Percentiles rank a stretch among this genome's conserved stretches.
These are phyloP conservation scores for Andrena marginata DNA, from an alignment of 2,888 invertebrate genomes.

Conservation along the genomic window DNA sequence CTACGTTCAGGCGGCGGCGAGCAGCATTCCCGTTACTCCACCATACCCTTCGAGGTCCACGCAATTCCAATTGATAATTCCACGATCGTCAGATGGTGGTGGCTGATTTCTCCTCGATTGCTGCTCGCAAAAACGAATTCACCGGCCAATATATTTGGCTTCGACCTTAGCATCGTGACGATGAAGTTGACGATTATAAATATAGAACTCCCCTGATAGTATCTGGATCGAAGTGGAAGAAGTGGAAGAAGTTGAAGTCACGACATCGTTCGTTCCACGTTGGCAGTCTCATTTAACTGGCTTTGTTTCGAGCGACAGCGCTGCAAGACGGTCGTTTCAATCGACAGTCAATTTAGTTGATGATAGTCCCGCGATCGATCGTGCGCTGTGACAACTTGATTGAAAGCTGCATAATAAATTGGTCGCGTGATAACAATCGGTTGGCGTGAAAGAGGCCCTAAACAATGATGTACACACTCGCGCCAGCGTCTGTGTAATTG, in stretches of 20 bases:
- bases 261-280: not conserved
- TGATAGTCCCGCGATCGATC: conserved; percentile 29
- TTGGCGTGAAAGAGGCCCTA: not conserved
- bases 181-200: not conserved
- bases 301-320: conserved; percentile 1
- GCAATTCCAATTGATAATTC: too few species aligned
- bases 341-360: conserved; percentile 9
- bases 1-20: too few species aligned
- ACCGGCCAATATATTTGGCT: too few species aligned
- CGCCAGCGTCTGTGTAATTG: conserved; percentile 10
- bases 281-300: not conserved
- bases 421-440: conserved; percentile 31
- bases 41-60: too few species aligned
- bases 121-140: too few species aligned
- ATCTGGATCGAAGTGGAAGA: not conserved
- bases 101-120: too few species aligned
- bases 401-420: conserved; percentile 41
- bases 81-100: too few species aligned
- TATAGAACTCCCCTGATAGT: not conserved
- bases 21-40: too few species aligned
- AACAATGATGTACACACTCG: conserved; percentile 10
- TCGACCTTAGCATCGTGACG: not conserved
- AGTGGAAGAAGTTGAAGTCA: not conserved
- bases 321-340: conserved; percentile 13
- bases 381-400: conserved; percentile 35